Percentiles rank a stretch among this genome's conserved stretches.
Evolutionary conservation across 2,113 vertebrate genomes (phyloP).

Genomic region (Carlito syrichta): DNA sequence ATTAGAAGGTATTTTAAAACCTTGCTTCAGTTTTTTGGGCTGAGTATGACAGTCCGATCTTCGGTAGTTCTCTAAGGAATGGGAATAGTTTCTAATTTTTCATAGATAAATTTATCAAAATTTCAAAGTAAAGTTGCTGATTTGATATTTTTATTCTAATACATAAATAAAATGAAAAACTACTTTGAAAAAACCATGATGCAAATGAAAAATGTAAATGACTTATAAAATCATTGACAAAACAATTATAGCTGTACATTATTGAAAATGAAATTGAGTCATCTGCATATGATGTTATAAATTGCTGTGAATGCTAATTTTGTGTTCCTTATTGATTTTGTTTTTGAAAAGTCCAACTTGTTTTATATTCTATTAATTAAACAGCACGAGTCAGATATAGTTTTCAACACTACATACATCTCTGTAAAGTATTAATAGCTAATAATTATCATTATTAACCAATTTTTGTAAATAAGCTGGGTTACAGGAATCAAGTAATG

Average conservation of each 20-base stretch:
- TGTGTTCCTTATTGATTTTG: neutral
- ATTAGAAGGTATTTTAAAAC: neutral
- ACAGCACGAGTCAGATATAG: neutral
- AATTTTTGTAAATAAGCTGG: neutral
- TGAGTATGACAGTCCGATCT: neutral
- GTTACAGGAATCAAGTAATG: neutral
- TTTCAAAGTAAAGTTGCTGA: neutral
- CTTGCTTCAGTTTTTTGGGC: neutral
- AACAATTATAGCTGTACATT: neutral
- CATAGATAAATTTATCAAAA: neutral
- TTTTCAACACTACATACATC: neutral
- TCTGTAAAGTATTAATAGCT: neutral
- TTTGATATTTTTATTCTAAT: constrained; percentile 30
- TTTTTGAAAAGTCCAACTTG: neutral
- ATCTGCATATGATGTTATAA: neutral
- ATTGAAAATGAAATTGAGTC: constrained; percentile 26
- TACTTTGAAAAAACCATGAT: constrained; percentile 16
- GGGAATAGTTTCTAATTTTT: neutral
- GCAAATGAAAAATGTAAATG: neutral
- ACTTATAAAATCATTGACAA: neutral
- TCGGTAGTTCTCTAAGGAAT: neutral
- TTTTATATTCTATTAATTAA: neutral
- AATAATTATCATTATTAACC: neutral
- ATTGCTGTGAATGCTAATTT: neutral
- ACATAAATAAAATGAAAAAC: neutral